Conservation (phyloP, 2,888 invertebrate species). For the Nemapogon koenigi region DNA sequence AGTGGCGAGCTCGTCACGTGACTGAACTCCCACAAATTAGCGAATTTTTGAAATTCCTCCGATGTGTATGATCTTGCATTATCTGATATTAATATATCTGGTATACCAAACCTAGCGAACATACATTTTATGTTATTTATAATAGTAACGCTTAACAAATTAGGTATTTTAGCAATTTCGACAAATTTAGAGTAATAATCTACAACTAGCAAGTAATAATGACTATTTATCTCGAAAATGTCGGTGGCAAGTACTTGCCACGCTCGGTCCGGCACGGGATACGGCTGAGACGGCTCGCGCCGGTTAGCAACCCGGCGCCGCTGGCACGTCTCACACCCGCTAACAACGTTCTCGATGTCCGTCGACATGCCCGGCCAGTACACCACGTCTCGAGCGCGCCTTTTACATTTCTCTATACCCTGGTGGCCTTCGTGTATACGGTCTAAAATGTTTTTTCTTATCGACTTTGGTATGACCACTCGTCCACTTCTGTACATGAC, state of each 20-base stretch:
- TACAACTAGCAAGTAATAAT: conserved; percentile 19
- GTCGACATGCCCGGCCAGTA: conserved; percentile 17
- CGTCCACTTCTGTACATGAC: conserved; percentile 1
- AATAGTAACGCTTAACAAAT: not conserved
- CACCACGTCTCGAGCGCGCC: conserved; percentile 16
- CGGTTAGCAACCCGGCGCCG: conserved; percentile 15
- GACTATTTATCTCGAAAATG: conserved; percentile 17
- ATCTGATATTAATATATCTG: not conserved
- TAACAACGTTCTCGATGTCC: conserved; percentile 15
- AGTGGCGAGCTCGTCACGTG: conserved; percentile 1
- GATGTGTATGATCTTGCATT: not conserved
- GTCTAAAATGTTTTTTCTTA: conserved; percentile 8
- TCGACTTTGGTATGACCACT: not conserved
- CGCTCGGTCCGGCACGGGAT: conserved; percentile 7
- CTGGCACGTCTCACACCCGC: conserved; percentile 14
- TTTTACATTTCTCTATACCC: conserved; percentile 14
- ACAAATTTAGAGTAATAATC: conserved; percentile 20
- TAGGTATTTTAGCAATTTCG: conserved; percentile 12
- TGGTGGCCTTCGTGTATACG: conserved; percentile 14
- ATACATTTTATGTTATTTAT: not conserved
- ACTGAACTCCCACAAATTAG: not conserved
- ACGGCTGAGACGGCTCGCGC: conserved; percentile 16
- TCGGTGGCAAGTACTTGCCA: conserved; percentile 16
- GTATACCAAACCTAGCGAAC: conserved; percentile 3
- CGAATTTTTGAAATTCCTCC: not conserved